Evolutionary conservation across 1,140 invertebrate species (phyloP), one percentile per base, ranked within the genome.

Genomic region (Leguminivora glycinivorella): DNA sequence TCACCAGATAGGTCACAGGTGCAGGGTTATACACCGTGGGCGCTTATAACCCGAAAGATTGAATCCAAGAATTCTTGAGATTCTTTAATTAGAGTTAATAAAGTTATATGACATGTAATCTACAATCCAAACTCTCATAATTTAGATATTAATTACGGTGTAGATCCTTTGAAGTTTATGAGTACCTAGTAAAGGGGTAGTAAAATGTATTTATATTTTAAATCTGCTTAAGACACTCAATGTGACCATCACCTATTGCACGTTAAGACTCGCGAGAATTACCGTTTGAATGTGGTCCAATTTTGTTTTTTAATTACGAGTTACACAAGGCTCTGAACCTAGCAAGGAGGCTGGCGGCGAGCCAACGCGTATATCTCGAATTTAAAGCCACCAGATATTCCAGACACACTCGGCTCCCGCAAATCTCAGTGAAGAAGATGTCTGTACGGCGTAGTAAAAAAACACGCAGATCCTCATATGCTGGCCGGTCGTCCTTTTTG

Each of bases 361-460:
- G 81, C 85, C 85, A 88, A 78, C 56, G 73, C 75, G 72, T 81
- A 75, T 77, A 82, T 83, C 74, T 83, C 76, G 72, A 81, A 84
- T 83, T 81, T 80, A 69, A 75, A 83, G 76, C 77, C 69, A 66
- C 82, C 80, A 81, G 72, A 72, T 75, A 81, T 78, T 56, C 34
- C 24, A 72, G 83, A 80, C 75, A 83, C 31, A 29, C n/a, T 26
- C 69, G 63, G 69, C 67, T 71, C 60, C 58, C 73, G 56, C 74
- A 73, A 73, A 81, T 70, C 68, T 75, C 70, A 66, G 68, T 38
- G 60, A 71, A 66, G 56, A 63, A 56, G 52, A 75, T 38, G 69
- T 74, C 70, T 52, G 68, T 19, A 69, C 72, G 67, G 60, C 70
- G 71, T 75, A 47, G 75, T 74, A 75, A 72, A 74, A 73, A 60